Conservation (phyloP, 2,888 invertebrate species). For the Tachina grossa region DNA sequence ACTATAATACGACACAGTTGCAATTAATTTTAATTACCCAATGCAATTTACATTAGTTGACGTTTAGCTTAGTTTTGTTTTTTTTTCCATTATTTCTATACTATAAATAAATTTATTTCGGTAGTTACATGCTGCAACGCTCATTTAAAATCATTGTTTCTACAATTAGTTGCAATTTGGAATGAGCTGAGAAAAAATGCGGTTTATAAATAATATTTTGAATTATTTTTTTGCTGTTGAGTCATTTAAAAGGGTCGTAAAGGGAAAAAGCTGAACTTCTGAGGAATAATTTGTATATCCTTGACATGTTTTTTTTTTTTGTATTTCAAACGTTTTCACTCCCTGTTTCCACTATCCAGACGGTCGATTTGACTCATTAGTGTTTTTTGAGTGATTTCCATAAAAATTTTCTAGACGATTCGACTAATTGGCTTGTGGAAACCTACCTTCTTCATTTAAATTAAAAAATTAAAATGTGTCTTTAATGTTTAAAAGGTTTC, state of each 20-base stretch:
- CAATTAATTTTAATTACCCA: slow-evolving; percentile 70
- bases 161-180: slow-evolving; percentile 18
- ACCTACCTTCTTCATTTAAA: too few relatives aligned
- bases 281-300: too few relatives aligned
- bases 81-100: not conserved
- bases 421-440: too few relatives aligned
- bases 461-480: too few relatives aligned
- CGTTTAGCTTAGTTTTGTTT: slow-evolving; percentile 33
- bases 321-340: too few relatives aligned
- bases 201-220: not conserved
- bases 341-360: too few relatives aligned
- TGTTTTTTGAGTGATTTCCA: too few relatives aligned
- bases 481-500: not conserved
- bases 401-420: too few relatives aligned
- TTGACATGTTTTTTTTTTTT: too few relatives aligned
- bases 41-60: slow-evolving; percentile 54
- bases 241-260: too few relatives aligned
- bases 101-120: slow-evolving; percentile 19
- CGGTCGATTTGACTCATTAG: too few relatives aligned
- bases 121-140: slow-evolving; percentile 20
- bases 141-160: slow-evolving; percentile 40
- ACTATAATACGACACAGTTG: slow-evolving; percentile 54
- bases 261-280: too few relatives aligned
- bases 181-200: slow-evolving; percentile 2
- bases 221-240: not conserved